Conservation (phyloP, 2,888 invertebrate genomes). For the Bhutanitis thaidina region DNA sequence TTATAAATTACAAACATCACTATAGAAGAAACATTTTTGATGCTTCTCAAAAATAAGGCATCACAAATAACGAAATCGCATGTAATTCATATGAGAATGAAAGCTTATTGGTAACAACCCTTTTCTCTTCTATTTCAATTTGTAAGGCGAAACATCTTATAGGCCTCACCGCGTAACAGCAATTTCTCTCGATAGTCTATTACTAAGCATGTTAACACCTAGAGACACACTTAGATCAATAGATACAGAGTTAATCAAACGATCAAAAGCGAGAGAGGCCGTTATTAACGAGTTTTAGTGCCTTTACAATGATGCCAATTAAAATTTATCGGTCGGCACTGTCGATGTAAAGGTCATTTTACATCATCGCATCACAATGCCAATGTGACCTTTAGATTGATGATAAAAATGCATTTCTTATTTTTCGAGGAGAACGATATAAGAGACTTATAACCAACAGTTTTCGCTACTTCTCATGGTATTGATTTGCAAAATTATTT, state of each 20-base stretch:
- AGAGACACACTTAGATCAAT: constrained; percentile 4
- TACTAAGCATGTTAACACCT: constrained; percentile 16
- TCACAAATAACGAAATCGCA: no score
- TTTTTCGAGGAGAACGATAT: background rate
- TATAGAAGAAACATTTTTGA: no score
- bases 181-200: constrained; percentile 16
- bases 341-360: constrained; percentile 14
- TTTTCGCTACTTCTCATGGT: no score
- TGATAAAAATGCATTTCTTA: constrained; percentile 9
- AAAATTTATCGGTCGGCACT: constrained; percentile 6
- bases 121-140: constrained; percentile 10
- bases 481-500: no score
- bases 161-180: constrained; percentile 9
- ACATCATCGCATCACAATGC: constrained; percentile 11
- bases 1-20: no score
- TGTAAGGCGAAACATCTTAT: constrained; percentile 9
- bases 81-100: no score
- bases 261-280: constrained; percentile 10
- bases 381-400: constrained; percentile 12
- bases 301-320: constrained; percentile 13
- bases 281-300: constrained; percentile 12
- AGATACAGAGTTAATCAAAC: constrained; percentile 15
- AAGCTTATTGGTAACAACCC: background rate
- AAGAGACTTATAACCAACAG: no score
- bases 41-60: no score